Base-by-base conservation (phyloP, 2,888 invertebrate genomes). In the Cataglyphis rosenhaueri region DNA sequence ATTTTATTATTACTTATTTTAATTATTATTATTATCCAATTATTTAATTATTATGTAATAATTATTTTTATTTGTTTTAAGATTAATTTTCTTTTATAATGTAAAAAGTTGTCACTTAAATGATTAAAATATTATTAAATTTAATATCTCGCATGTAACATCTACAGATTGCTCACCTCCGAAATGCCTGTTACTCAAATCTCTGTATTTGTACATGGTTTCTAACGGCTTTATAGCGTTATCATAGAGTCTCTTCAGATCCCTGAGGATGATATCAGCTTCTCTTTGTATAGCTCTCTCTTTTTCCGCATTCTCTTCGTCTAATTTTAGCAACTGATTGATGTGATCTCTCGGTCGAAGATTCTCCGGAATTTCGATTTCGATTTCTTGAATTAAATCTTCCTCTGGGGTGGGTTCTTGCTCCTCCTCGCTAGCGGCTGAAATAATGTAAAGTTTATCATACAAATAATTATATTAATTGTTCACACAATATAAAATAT, bases 181-280 rank as follows among this genome's bases (percentile, higher is more conserved):
- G 92, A 98, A 98, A 95, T 98, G 98, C 88, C 98, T 96, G 94
- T 98, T 98, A 94, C 98, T 98, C 82, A 99, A 96, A 94, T 98
- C 98, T 91, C 98, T 96, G 93, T 98, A 99, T 94, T 98, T 98
- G 95, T 98, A 99, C 44, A 98, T 95, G n/a, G 96, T 96, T 95
- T 99, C 99, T 91, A 99, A 95, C 0, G 98, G 98, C 94, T 98
- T 98, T 70, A 99, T 98, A 3, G 98, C 97, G 87, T 96, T 96
- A 94, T 98, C 98, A 91, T 98, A 98, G 75, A 98, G 95, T 92
- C 96, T 97, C 94, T 98, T 98, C 89, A 98, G 95, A 92, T 98
- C 98, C 89, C 97, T 97, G 44, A 98, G 96, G 38, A 98, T 96
- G 32, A 97, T 96, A 86, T 98, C 97, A 3, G 97, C 97, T 15